phyloP scores from a whole-genome alignment of 2,797 vertebrate species.

The Menidia menidia region DNA sequence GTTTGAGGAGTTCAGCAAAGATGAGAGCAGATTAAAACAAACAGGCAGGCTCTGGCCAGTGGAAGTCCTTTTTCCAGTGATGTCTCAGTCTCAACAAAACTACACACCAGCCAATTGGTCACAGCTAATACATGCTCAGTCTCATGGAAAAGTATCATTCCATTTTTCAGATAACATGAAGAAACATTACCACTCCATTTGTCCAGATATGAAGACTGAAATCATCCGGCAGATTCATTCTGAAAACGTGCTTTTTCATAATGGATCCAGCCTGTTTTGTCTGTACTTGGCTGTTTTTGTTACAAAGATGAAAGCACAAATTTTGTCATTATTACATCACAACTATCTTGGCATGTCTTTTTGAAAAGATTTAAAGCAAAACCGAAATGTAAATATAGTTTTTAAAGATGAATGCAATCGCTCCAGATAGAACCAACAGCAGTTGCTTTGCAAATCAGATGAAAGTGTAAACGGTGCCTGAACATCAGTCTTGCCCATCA shows the following conservation, averaged over 20 bases:
- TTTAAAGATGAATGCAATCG: slow-evolving; percentile 10
- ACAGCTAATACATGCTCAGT: not conserved
- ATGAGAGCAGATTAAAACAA: not conserved
- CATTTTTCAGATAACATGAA: not conserved
- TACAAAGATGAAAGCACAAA: not conserved
- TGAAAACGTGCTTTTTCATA: too few relatives aligned
- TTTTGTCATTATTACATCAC: not conserved
- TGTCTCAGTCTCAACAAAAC: not conserved
- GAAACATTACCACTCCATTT: not conserved
- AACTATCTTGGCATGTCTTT: too few relatives aligned
- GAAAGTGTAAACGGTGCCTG: slow-evolving; percentile 20
- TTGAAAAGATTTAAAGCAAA: slow-evolving; percentile 3
- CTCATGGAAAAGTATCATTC: not conserved
- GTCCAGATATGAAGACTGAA: not conserved
- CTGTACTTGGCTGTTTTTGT: not conserved
- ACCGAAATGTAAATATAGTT: slow-evolving; percentile 7
- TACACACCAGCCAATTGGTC: not conserved
- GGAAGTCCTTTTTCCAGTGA: not conserved
- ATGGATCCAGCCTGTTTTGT: not conserved
- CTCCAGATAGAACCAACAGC: slow-evolving; percentile 20
- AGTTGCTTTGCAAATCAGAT: slow-evolving; percentile 31
- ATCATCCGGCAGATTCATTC: too few relatives aligned
- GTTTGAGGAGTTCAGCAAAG: slow-evolving; percentile 12
- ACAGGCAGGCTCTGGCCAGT: not conserved
- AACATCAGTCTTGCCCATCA: slow-evolving; percentile 45